These are phyloP conservation scores for Hypsopygia costalis DNA, from an alignment of 2,888 invertebrate genomes.

Conservation along the genomic window DNA sequence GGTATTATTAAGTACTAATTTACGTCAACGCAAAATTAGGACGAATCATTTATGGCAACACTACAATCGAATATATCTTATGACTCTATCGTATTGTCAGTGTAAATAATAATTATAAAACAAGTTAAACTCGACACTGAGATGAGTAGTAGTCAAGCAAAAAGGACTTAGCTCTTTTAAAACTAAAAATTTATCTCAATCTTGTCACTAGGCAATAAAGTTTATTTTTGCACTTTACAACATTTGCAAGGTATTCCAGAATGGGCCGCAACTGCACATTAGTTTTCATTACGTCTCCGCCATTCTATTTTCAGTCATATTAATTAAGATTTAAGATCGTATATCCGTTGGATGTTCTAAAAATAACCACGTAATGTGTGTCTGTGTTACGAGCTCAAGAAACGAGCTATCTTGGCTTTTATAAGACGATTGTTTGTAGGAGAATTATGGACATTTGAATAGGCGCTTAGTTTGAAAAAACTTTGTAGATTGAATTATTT, in stretches of 20 bases:
- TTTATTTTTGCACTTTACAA: slow-evolving; percentile 13
- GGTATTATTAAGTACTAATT: slow-evolving; percentile 13
- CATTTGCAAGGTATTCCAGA: slow-evolving; percentile 22
- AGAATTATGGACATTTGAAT: slow-evolving; percentile 33
- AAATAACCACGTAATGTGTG: slow-evolving; percentile 29
- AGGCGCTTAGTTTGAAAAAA: background rate
- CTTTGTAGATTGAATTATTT: too few relatives aligned
- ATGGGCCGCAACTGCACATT: slow-evolving; percentile 37
- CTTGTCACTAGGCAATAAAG: slow-evolving; percentile 11
- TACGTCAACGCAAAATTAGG: slow-evolving; percentile 10
- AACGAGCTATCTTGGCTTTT: slow-evolving; percentile 22
- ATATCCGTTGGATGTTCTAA: slow-evolving; percentile 36
- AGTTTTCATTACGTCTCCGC: slow-evolving; percentile 41
- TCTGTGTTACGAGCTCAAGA: slow-evolving; percentile 39
- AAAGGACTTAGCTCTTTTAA: background rate
- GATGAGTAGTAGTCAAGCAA: slow-evolving; percentile 41
- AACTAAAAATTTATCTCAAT: background rate
- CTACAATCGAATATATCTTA: slow-evolving; percentile 22
- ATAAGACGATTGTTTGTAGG: slow-evolving; percentile 24
- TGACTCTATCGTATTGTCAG: slow-evolving; percentile 32
- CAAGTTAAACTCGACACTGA: slow-evolving; percentile 29
- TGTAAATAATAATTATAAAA: slow-evolving; percentile 33
- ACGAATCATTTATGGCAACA: slow-evolving; percentile 7
- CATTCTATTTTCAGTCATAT: slow-evolving; percentile 49
- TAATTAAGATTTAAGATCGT: slow-evolving; percentile 40